Evolutionary conservation across 1,140 invertebrate species (phyloP).

Genomic region (Heliconius hewitsoni): DNA sequence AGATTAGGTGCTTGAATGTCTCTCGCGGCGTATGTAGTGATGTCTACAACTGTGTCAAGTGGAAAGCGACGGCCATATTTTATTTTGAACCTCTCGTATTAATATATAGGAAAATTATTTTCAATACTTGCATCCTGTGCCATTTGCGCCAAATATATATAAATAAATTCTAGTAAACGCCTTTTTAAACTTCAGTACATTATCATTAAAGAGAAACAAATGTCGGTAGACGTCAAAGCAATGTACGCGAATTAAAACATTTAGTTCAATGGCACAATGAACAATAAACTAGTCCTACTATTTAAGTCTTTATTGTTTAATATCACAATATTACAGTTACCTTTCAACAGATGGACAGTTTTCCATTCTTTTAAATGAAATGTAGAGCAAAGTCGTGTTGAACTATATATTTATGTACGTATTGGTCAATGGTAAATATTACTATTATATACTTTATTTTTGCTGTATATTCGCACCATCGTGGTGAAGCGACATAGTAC

Average conservation of each 20-base stretch:
- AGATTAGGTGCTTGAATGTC: not conserved
- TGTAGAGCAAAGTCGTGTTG: conserved; percentile 3
- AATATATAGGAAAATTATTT: conserved; percentile 28
- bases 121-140: conserved; percentile 32
- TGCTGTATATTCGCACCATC: too few relatives aligned
- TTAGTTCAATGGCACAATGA: conserved; percentile 34
- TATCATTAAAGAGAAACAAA: not conserved
- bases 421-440: not conserved
- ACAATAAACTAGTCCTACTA: conserved; percentile 58
- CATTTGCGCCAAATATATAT: conserved; percentile 26
- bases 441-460: not conserved
- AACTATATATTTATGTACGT: not conserved
- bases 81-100: conserved; percentile 16
- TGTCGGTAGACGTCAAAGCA: not conserved
- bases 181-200: not conserved
- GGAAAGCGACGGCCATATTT: not conserved
- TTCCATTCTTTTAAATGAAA: conserved; percentile 9
- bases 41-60: not conserved
- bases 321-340: conserved; percentile 11
- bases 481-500: too few relatives aligned
- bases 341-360: conserved; percentile 12
- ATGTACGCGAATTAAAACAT: conserved; percentile 14
- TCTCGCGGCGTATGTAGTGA: not conserved
- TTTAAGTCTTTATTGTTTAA: conserved; percentile 31
- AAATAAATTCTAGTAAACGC: conserved; percentile 5